Evolutionary conservation across 2,797 vertebrate genomes (phyloP).

Genomic region (Tokudaia muenninki): DNA sequence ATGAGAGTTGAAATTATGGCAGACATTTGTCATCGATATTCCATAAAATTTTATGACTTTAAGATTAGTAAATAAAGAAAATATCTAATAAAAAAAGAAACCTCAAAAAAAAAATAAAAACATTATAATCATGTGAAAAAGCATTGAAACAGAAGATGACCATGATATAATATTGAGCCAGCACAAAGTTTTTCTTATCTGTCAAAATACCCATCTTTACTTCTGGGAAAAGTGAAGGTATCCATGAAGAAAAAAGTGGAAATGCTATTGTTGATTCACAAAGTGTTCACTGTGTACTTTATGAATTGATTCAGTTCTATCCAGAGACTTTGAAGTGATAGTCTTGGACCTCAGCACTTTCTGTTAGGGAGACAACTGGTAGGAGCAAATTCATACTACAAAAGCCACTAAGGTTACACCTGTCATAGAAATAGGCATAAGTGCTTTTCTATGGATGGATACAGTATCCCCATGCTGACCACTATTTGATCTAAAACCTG

Average conservation of each 20-base stretch:
- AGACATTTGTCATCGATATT: neutral
- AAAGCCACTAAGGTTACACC: neutral
- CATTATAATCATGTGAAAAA: neutral
- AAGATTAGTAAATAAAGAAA: neutral
- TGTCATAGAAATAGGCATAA: neutral
- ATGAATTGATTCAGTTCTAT: neutral
- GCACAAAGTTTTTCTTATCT: neutral
- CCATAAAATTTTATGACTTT: neutral
- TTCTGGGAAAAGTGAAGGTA: neutral
- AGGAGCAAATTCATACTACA: neutral
- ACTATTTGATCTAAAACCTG: neutral
- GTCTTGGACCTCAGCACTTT: neutral
- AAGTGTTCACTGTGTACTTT: neutral
- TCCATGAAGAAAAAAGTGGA: neutral
- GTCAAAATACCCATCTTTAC: neutral
- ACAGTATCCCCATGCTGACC: rapidly evolving
- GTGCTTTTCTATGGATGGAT: neutral
- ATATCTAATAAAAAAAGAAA: too few relatives aligned
- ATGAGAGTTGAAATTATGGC: neutral
- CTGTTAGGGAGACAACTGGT: neutral
- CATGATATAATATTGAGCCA: neutral
- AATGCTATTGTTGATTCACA: neutral
- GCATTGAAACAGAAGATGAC: neutral
- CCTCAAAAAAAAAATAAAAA: too few relatives aligned
- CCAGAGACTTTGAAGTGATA: neutral